Evolutionary conservation across 2,113 vertebrate genomes (phyloP), one percentile per base, ranked within the genome.

Genomic region (Nestor notabilis): DNA sequence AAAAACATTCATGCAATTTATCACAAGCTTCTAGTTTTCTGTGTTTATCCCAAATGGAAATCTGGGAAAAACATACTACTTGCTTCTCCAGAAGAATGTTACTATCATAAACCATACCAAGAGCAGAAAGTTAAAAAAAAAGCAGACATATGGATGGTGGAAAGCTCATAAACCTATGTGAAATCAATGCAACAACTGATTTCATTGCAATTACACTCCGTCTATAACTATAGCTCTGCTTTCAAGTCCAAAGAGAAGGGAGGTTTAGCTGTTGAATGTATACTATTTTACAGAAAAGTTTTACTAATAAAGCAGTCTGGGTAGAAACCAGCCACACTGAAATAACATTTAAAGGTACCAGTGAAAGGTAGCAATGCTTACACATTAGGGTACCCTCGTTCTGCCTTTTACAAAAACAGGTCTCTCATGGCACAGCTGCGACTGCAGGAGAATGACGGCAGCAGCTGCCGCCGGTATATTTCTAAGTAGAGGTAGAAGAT

Each of bases 381-480:
- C 70, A 12, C 25, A n/a, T 35, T 53, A 78, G 89, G 82, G 77
- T 24, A 75, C 82, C 92, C n/a, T 4, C 64, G 39, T 74, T 91
- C 53, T 74, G 89, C 50, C 85, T 93, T 81, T 71, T 35, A 63
- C 53, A 82, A 76, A 63, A 90, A 41, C 46, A 16, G 76, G 58
- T 47, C 90, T 86, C 64, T 53, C 24, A 6, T 10, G 6, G 46
- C 85, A 80, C 82, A 95, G 96, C 95, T 96, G 97, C 46, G 70
- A 85, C 94, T 50, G 37, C 23, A 58, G 3, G 58, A 94, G 94
- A 98, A 95, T 20, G 93, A 97, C 90, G 4, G 95, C 91, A 76
- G 93, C 97, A 97, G 96, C 97, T 97, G 97, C 39, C 37, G 10
- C 63, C 44, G 13, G 46, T 49, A 52, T 63, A 68, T 63, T 94